Evolutionary conservation across 2,888 invertebrate genomes (phyloP), one percentile per base, ranked within the genome.

Genomic region (Drosophila ochracea): DNA sequence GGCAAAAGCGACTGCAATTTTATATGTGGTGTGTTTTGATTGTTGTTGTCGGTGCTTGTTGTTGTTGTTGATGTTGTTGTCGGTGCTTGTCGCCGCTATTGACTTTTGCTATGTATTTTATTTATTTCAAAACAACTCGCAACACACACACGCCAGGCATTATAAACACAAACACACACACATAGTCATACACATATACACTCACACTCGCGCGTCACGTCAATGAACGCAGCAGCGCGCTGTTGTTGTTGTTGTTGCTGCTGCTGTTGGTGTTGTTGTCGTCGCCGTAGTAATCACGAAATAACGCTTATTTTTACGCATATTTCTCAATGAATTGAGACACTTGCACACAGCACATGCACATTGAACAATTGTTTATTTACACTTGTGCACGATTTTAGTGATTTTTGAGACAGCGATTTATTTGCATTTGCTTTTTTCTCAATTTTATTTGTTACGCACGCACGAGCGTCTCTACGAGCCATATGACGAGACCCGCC

Each of bases 191-290:
- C 71, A 63, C 33, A 65, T 54, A 68, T 71, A 76, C 86, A 85
- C 60, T 60, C 82, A 79, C 84, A 73, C 89, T 76, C 82, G 68
- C 90, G 82, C 86, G 86, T 89, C 91, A 89, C 91, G 91, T 91
- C 91, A 91, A 91, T 91, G 86, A 91, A 91, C 86, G 91, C 88
- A 89, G 91, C 90, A 89, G 81, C 86, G 75, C 71, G 83, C 49
- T 63, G 83, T 78, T 84, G 78, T 78, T 68, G 78, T 76, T 33
- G 33, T 1, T 33, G 39, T 3, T 47, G 21, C 21, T 77, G 75
- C 61, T 69, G 79, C 41, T 68, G 58, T 73, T 68, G 79, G 60
- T 76, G 75, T 85, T 70, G 84, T 74, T 73, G 78, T 68, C 64
- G 80, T 80, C 70, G 76, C 80, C 83, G 80, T 80, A 83, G 83